Conservation (phyloP, 2,113 vertebrate genomes). For the Corynorhinus townsendii region DNA sequence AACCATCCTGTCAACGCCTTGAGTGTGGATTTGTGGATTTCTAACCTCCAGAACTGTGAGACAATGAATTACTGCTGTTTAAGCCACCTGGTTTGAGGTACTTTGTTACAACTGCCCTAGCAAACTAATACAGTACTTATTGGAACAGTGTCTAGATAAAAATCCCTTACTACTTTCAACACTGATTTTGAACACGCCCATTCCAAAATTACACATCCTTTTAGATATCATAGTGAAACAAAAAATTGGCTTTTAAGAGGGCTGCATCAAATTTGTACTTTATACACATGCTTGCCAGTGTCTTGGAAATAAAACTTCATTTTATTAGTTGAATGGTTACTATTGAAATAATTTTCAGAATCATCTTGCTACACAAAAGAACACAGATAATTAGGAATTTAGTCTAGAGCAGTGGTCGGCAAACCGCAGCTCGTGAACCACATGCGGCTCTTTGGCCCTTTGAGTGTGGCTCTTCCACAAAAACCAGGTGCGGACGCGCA, state of each 20-base stretch:
- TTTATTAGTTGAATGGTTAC: not conserved
- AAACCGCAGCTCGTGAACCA: no score
- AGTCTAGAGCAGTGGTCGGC: not conserved
- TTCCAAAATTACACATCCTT: not conserved
- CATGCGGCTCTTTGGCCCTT: no score
- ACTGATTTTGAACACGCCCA: not conserved
- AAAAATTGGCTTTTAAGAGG: not conserved
- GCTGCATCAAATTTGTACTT: not conserved
- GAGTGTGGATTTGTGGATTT: not conserved
- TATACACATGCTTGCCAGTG: not conserved
- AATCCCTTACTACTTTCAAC: not conserved
- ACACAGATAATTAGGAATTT: not conserved
- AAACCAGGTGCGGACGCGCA: no score
- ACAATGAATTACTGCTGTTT: not conserved
- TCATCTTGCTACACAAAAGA: not conserved
- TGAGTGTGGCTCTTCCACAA: no score
- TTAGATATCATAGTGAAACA: not conserved
- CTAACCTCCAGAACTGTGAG: not conserved
- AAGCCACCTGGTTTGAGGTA: not conserved
- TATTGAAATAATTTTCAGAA: not conserved
- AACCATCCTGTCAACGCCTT: not conserved
- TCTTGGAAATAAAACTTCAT: not conserved
- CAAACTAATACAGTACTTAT: not conserved
- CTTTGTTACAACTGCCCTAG: not conserved
- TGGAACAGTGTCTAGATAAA: not conserved